Conservation (phyloP, 2,113 vertebrate species). For the Corythornis vintsioides region DNA sequence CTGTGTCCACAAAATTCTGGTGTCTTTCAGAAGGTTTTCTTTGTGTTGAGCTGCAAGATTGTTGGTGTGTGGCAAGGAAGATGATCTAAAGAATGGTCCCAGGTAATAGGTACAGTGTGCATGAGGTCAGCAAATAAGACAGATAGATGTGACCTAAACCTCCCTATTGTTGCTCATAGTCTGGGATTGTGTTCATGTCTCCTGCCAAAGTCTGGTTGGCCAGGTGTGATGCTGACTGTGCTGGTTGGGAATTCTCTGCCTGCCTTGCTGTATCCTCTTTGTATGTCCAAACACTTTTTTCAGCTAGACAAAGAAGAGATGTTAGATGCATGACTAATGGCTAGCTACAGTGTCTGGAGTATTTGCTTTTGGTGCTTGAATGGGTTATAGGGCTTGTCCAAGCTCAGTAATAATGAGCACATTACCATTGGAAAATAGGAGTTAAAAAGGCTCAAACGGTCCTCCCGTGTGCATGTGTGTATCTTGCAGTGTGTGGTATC, state of each 20-base stretch:
- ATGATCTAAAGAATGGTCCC: neutral
- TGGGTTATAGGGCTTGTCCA: neutral
- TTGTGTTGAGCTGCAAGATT: fast-evolving
- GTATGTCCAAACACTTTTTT: neutral
- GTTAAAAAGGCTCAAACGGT: neutral
- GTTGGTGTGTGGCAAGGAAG: neutral
- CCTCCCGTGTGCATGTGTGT: fast-evolving
- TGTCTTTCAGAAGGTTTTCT: neutral
- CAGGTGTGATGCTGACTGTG: fast-evolving
- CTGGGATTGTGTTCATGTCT: neutral
- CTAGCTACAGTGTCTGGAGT: neutral
- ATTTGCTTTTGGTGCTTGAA: neutral
- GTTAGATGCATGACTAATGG: neutral
- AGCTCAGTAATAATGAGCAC: neutral
- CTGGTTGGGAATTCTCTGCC: neutral
- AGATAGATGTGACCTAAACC: neutral
- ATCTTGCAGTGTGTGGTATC: neutral
- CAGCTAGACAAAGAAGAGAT: neutral
- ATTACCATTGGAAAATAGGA: neutral
- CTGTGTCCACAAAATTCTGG: neutral
- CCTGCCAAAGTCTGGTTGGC: neutral
- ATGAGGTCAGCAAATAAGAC: neutral
- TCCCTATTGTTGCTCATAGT: neutral
- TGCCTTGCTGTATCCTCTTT: neutral
- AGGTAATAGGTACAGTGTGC: neutral